phyloP scores from a whole-genome alignment of 2,888 invertebrate species.

The Perizoma affinitatum region DNA sequence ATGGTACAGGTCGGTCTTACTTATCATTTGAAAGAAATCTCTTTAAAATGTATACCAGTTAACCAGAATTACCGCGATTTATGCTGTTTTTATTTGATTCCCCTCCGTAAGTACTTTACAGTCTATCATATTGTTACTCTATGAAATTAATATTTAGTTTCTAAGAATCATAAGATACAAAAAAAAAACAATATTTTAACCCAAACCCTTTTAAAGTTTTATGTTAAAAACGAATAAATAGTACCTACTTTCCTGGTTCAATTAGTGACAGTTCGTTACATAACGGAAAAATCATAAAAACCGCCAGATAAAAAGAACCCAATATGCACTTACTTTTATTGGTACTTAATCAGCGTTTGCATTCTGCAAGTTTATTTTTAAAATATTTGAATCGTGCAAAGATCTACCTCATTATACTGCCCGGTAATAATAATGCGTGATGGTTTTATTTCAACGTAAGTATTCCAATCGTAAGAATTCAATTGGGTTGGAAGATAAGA shows the following conservation, averaged over 20 bases:
- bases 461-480: conserved; percentile 24
- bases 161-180: too few species aligned
- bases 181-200: too few species aligned
- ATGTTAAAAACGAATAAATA: conserved; percentile 8
- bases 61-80: too few species aligned
- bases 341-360: conserved; percentile 9
- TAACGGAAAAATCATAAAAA: conserved; percentile 27
- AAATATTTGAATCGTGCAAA: conserved; percentile 13
- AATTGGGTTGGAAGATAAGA: conserved; percentile 43
- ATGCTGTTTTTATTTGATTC: too few species aligned
- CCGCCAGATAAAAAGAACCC: conserved; percentile 28
- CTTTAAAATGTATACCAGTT: too few species aligned
- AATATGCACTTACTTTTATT: conserved; percentile 27
- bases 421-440: conserved; percentile 5
- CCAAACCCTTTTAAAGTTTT: background rate
- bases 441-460: conserved; percentile 22
- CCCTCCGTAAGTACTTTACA: too few species aligned
- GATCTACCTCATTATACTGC: conserved; percentile 11
- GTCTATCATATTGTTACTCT: too few species aligned
- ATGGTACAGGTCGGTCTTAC: too few species aligned
- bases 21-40: too few species aligned
- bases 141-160: too few species aligned
- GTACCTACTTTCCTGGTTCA: conserved; percentile 9
- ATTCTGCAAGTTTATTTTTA: conserved; percentile 18
- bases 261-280: conserved; percentile 20